A percentile compares a stretch with the other conserved stretches of the same genome.
phyloP scores from a whole-genome alignment of 1,140 invertebrate genomes.

The Drosophila malerkotliana region DNA sequence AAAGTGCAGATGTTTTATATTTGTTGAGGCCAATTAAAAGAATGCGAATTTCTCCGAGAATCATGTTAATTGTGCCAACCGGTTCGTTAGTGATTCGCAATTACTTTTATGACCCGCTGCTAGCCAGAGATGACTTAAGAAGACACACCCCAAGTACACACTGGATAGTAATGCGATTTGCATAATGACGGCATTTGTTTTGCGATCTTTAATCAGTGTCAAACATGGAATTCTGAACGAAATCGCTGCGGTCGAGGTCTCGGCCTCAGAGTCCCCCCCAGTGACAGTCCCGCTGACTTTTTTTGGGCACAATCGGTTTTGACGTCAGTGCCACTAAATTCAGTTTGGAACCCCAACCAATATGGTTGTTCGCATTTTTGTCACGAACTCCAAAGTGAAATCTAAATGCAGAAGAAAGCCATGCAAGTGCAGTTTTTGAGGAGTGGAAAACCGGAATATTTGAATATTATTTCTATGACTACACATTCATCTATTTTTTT shows the following conservation, averaged over 20 bases:
- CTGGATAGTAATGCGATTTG: slow-evolving; percentile 32
- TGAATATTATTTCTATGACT: neutral
- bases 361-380: slow-evolving; percentile 55
- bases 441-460: slow-evolving; percentile 13
- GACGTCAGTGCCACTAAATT: slow-evolving; percentile 32
- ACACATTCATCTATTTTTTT: neutral
- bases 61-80: slow-evolving; percentile 36
- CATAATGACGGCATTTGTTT: slow-evolving; percentile 59
- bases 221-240: slow-evolving; percentile 19
- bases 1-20: slow-evolving; percentile 12
- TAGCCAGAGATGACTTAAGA: slow-evolving; percentile 38
- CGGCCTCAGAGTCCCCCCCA: slow-evolving; percentile 11
- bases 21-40: slow-evolving; percentile 11
- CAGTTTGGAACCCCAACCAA: slow-evolving; percentile 46
- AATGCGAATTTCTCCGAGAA: slow-evolving; percentile 5
- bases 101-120: slow-evolving; percentile 22
- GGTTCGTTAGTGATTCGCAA: slow-evolving; percentile 38
- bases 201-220: slow-evolving; percentile 15
- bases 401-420: slow-evolving; percentile 29
- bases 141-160: slow-evolving; percentile 39
- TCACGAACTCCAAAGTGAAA: slow-evolving; percentile 72
- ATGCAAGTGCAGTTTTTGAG: slow-evolving; percentile 26
- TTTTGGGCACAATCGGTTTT: slow-evolving; percentile 45
- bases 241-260: slow-evolving; percentile 14
- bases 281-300: slow-evolving; percentile 14